phyloP scores from a whole-genome alignment of 2,888 invertebrate genomes.

The Pristionchus fissidentatus region DNA sequence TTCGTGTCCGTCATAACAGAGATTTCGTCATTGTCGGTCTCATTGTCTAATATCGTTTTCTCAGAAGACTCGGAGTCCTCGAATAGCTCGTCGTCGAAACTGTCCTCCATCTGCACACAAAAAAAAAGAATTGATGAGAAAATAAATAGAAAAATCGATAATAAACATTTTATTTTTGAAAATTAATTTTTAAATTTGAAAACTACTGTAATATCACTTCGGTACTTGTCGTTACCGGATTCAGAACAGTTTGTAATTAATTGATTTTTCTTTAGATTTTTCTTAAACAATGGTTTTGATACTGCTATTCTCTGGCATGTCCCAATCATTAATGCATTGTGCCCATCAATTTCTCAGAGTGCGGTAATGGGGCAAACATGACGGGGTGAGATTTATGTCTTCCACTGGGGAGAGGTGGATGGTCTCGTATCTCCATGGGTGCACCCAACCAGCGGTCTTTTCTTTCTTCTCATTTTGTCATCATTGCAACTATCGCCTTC shows the following conservation, averaged over 20 bases:
- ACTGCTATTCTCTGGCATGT: neutral
- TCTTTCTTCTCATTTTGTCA: neutral
- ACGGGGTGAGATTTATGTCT: neutral
- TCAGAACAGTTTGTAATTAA: neutral
- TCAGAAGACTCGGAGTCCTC: slow-evolving; percentile 18
- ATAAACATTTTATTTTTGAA: neutral
- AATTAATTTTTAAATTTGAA: neutral
- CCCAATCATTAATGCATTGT: neutral
- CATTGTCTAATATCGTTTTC: neutral
- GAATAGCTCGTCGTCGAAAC: slow-evolving; percentile 27
- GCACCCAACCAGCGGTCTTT: neutral
- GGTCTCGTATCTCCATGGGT: neutral
- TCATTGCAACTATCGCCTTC: neutral
- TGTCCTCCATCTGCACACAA: slow-evolving; percentile 24
- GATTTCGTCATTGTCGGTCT: neutral
- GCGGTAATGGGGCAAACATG: neutral
- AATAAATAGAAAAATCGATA: neutral
- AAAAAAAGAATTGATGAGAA: neutral
- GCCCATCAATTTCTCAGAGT: neutral
- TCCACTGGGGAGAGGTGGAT: neutral
- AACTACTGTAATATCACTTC: neutral
- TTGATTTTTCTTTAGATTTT: neutral
- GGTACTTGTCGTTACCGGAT: neutral
- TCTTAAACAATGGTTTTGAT: neutral
- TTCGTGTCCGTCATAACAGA: neutral